Base-by-base conservation (phyloP, 1,140 invertebrate species). In the Formica exsecta region DNA sequence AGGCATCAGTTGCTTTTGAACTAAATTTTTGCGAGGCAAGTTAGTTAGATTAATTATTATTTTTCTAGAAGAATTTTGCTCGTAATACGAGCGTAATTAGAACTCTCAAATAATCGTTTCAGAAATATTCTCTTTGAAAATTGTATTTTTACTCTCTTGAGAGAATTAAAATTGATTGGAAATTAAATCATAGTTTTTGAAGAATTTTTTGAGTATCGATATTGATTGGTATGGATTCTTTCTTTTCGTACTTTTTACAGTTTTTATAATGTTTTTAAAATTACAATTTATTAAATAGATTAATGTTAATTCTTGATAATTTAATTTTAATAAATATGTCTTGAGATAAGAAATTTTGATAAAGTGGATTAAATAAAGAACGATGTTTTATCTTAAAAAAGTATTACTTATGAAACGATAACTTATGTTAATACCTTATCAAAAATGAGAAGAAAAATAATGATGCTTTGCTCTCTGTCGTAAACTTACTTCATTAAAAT, bases 101-200 rank as follows among this genome's bases (percentile, higher is more conserved):
- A 68, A 16, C 25, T 5, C 5, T 51, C 3, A 1, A 2, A 9
- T 71, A 29, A 71, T 51, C 2, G 3, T 71, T 51, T 51, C 48
- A 36, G 19, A 44, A 71, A 54, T 54, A 32, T 22, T 9, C 11
- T 73, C 6, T 32, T 25, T 29, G 6, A 32, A 70, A 44, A 48
- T 68, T 41, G n/a, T 41, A 22, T 22, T 41, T 59, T 6, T 29
- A 41, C 13, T 25, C 3, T 16, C 5, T 1, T 22, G 1, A 51
- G 1, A 36, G n/a, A 36, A 4, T 32, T 54, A n/a, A 32, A 54
- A n/a, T 29, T 13, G 9, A 32, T 73, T 13, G 4, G 19, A 29
- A 54, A 19, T 73, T 73, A 71, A 51, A 51, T 71, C 0, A 54
- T 54, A 57, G 29, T 29, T 71, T 73, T n/a, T 68, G 9, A 11